These are phyloP conservation scores for Lepus europaeus DNA, from an alignment of 2,113 vertebrate genomes.

Conservation along the genomic window DNA sequence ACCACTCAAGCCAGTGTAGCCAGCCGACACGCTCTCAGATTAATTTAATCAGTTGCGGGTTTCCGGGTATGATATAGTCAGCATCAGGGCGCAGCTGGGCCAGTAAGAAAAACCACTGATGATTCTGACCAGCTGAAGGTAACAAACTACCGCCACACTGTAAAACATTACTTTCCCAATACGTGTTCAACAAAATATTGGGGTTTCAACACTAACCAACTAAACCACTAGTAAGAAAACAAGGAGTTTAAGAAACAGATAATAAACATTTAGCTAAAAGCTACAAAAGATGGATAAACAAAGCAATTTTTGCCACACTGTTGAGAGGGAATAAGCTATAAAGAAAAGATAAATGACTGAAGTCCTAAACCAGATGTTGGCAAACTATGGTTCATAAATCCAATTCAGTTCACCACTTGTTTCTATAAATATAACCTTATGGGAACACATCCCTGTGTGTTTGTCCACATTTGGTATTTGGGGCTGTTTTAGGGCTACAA, in stretches of 20 bases:
- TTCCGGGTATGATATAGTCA: neutral
- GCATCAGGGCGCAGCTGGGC: neutral
- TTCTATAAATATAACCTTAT: neutral
- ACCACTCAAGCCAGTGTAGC: neutral
- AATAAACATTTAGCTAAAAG: neutral
- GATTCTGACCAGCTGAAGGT: neutral
- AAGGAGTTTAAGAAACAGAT: neutral
- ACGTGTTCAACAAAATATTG: neutral
- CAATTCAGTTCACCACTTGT: neutral
- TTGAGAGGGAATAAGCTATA: neutral
- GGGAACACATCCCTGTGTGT: neutral
- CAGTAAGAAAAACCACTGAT: neutral
- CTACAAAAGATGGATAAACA: neutral
- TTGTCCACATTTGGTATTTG: neutral
- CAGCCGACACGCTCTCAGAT: neutral
- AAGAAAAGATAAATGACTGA: constrained; percentile 1
- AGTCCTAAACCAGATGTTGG: neutral
- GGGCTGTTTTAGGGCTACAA: neutral
- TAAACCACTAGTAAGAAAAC: neutral
- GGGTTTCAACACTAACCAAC: neutral
- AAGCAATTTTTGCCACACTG: neutral
- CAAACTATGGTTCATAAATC: neutral
- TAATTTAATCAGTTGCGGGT: neutral
- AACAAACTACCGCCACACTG: neutral
- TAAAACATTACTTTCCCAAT: neutral